Base-by-base conservation (phyloP, 1,140 invertebrate genomes). In the Vanessa tameamea region DNA sequence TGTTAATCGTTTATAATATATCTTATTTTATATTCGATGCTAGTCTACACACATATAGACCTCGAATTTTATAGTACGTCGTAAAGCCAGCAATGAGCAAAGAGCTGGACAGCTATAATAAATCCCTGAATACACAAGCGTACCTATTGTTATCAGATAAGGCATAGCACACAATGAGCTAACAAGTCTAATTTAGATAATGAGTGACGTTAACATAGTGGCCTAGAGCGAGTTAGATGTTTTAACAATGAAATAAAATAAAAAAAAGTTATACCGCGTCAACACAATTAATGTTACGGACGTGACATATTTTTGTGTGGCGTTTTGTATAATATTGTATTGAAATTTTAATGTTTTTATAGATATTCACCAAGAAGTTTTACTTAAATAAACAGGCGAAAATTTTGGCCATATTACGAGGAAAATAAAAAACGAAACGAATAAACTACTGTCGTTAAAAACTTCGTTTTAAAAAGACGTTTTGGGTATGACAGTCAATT, bases 101-200 rank as follows among this genome's bases (percentile, higher is more conserved):
- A 55, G 53, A 14, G 14, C 31, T 61, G 57, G 57, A 37, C 57
- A 61, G 57, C 14, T 61, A 51, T 14, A 61, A 61, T 61, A 31
- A 61, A 61, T 15, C 57, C 57, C 12, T 15, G 57, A 15, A 37
- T 13, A 61, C 31, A 61, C 57, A 61, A 37, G 20, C 7, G 53
- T 59, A 13, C 23, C 47, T 67, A 67, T 31, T n/a, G 50, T 53
- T 67, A 71, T 43, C 48, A 55, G 50, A 55, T 55, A 55, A 37
- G 23, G 55, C 26, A 43, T 53, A 50, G 61, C 47, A 64, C 47
- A 64, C 59, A 71, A 53, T 51, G 26, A 71, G 69, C 37, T 64
- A 71, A 71, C 51, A 31, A 8, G 53, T 57, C 66, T 63, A 72
- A 72, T 72, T 72, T 53, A 72, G 61, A 72, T 72, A 72, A 64